Base-by-base conservation (phyloP, 2,888 invertebrate species). In the Euplagia quadripunctaria region DNA sequence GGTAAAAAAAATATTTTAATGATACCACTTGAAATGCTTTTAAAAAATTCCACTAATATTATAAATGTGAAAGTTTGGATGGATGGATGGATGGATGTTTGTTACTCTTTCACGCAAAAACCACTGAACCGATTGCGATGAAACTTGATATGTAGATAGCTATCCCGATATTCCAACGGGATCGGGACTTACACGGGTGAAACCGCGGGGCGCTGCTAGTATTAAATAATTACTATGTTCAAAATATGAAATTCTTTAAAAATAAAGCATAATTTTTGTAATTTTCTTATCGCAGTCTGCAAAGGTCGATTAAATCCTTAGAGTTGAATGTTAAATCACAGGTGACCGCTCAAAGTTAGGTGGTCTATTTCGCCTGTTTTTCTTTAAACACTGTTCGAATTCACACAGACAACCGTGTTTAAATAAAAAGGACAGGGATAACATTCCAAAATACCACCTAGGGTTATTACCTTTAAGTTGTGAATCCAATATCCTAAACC, bases 381-480 rank as follows among this genome's bases (percentile, higher is more conserved):
- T 46, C 9, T 8, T 7, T 7, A 9, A 46, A 46, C 46, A 12
- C 58, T 5, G 1, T 14, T 31, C 31, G 31, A 31, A 31, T 31
- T 31, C 31, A 31, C 31, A 31, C 31, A 31, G 31, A 31, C 31
- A 31, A 31, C 31, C 31, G 31, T 1, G 31, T 31, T 31, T 31
- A 11, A 61, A 31, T 61, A 12, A 31, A 14, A 61, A 61, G 31
- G 20, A 12, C 0, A 61, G 5, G 12, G 20, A 20, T 31, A 31
- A 61, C 14, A 20, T 9, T 8, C 5, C 2, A 31, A 31, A 61
- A 31, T 31, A 61, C 31, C 14, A 31, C 14, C 6, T 61, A 31
- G 12, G 31, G 7, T 5, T 11, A 61, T 52, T 68, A 68, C 67
- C 67, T 68, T 61, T 8, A 68, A 68, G 61, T 58, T 7, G 17